A percentile compares a stretch with the other conserved stretches of the same genome.
Conservation (phyloP, 2,113 vertebrate genomes). For the Aegotheles bennettii region DNA sequence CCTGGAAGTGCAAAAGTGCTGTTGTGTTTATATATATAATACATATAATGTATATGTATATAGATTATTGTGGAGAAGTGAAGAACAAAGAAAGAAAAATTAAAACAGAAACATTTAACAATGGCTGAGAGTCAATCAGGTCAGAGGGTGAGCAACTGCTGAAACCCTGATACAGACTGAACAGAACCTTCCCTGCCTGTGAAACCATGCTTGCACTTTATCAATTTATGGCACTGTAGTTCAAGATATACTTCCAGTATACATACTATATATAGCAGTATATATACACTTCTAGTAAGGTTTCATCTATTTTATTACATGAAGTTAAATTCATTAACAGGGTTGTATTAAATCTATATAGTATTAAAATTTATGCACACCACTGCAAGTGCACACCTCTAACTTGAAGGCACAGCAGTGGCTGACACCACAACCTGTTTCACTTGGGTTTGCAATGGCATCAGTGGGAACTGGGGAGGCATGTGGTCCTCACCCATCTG, state of each 20-base stretch:
- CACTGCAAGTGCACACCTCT: too few relatives aligned
- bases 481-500: neutral
- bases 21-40: neutral
- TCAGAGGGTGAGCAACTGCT: neutral
- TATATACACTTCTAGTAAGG: neutral
- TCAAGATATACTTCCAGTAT: too few relatives aligned
- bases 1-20: neutral
- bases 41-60: too few relatives aligned
- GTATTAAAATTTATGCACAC: neutral
- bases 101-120: neutral
- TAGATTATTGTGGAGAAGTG: neutral
- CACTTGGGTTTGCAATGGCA: neutral
- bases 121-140: neutral
- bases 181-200: neutral
- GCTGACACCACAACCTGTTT: neutral
- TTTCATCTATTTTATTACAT: neutral
- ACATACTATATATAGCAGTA: too few relatives aligned
- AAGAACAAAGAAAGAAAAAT: neutral
- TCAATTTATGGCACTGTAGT: rapidly evolving
- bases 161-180: neutral
- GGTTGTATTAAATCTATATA: neutral
- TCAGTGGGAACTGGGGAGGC: neutral
- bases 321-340: neutral
- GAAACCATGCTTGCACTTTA: neutral
- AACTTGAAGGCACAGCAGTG: rapidly evolving